Percentiles rank a stretch among this genome's conserved stretches.
Conservation (phyloP, 2,888 invertebrate genomes). For the Lymantria dispar region DNA sequence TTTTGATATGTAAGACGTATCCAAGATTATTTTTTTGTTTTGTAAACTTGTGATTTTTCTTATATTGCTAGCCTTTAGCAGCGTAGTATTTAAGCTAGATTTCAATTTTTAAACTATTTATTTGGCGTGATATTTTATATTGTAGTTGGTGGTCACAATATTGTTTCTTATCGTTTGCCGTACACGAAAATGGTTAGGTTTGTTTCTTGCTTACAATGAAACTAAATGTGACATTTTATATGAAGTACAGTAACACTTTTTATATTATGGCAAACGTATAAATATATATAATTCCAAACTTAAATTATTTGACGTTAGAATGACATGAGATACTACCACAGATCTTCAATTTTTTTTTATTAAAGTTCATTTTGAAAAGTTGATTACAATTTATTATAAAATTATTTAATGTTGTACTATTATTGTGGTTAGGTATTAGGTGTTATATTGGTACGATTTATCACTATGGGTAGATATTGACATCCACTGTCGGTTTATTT, state of each 20-base stretch:
- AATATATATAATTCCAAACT: slow-evolving; percentile 3
- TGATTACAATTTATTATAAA: slow-evolving; percentile 10
- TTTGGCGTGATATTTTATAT: slow-evolving; percentile 49
- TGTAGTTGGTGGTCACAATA: slow-evolving; percentile 63
- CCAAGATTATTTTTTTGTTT: slow-evolving; percentile 47
- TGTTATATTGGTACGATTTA: slow-evolving; percentile 55
- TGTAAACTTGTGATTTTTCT: slow-evolving; percentile 73
- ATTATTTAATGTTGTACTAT: slow-evolving; percentile 22
- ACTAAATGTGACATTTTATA: slow-evolving; percentile 26
- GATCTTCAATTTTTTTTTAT: slow-evolving; percentile 19
- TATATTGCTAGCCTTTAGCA: slow-evolving; percentile 74
- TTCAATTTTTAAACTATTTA: slow-evolving; percentile 62
- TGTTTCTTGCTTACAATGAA: slow-evolving; percentile 9
- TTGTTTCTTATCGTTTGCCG: slow-evolving; percentile 17
- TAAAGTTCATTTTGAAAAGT: slow-evolving; percentile 1
- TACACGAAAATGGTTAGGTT: neutral
- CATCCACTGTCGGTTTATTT: slow-evolving; percentile 12
- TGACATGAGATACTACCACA: slow-evolving; percentile 30
- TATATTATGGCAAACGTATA: neutral
- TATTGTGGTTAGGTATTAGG: slow-evolving; percentile 38
- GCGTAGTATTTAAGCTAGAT: slow-evolving; percentile 77
- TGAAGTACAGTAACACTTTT: slow-evolving; percentile 22
- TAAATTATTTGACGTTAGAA: slow-evolving; percentile 17
- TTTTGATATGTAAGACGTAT: slow-evolving; percentile 63
- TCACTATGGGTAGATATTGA: slow-evolving; percentile 3